Conservation (phyloP, 2,113 vertebrate species). For the Nothoprocta perdicaria region DNA sequence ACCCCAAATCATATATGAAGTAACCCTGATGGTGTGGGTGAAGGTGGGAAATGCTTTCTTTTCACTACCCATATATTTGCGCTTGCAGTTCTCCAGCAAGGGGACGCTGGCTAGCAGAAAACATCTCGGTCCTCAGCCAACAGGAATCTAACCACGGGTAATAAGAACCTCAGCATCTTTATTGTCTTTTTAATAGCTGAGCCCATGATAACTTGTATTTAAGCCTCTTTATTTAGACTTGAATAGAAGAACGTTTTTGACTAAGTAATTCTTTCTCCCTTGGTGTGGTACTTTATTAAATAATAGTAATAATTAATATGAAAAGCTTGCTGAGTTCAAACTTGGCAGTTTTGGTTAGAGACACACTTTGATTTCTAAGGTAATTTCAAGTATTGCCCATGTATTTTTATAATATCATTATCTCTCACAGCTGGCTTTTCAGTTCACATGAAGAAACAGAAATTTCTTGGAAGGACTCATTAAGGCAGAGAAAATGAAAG, state of each 20-base stretch:
- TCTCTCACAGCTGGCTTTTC: slow-evolving; percentile 48
- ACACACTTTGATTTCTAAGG: not conserved
- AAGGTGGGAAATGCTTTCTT: not conserved
- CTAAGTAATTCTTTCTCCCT: not conserved
- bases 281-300: not conserved
- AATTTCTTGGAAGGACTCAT: slow-evolving; percentile 40
- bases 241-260: not conserved
- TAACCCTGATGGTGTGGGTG: not conserved
- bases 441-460: slow-evolving; percentile 21
- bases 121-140: not conserved
- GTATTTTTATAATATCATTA: slow-evolving; percentile 51
- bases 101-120: not conserved
- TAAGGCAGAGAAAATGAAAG: slow-evolving; percentile 53
- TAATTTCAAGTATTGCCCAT: slow-evolving; percentile 42
- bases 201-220: not conserved
- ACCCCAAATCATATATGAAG: not conserved
- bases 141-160: not conserved
- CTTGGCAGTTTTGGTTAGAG: slow-evolving; percentile 2
- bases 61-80: not conserved
- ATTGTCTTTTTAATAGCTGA: not conserved
- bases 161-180: not conserved
- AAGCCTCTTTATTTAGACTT: not conserved
- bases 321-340: not conserved
- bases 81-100: not conserved
- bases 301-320: not conserved